phyloP scores from a whole-genome alignment of 1,140 invertebrate species.

The Drosophila punjabiensis region DNA sequence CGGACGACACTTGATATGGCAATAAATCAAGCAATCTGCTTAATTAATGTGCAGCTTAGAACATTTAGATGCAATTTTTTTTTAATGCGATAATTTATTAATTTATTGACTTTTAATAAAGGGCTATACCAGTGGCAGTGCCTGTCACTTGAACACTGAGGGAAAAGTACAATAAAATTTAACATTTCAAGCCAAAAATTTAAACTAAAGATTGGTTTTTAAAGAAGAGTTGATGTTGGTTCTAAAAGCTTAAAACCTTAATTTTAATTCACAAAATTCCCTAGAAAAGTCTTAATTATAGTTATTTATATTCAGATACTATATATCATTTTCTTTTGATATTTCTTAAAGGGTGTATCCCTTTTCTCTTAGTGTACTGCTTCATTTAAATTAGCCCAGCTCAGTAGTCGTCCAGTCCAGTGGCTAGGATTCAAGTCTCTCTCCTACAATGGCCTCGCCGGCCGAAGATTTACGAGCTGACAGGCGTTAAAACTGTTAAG shows the following conservation, averaged over 20 bases:
- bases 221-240: not conserved
- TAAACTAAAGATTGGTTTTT: too few relatives aligned
- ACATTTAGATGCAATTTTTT: slow-evolving; percentile 85
- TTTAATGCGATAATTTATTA: slow-evolving; percentile 85
- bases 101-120: slow-evolving; percentile 85
- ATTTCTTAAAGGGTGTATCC: not conserved
- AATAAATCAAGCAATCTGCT: slow-evolving; percentile 85
- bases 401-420: slow-evolving; percentile 28
- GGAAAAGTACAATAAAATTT: not conserved
- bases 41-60: slow-evolving; percentile 85
- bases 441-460: slow-evolving; percentile 46
- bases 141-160: slow-evolving; percentile 2
- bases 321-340: not conserved
- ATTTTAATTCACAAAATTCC: too few relatives aligned
- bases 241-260: not conserved
- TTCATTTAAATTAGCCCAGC: slow-evolving; percentile 50
- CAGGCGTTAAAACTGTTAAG: slow-evolving; percentile 84
- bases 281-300: not conserved
- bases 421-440: slow-evolving; percentile 38
- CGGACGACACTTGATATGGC: slow-evolving; percentile 83
- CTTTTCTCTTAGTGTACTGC: slow-evolving; percentile 3
- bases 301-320: too few relatives aligned
- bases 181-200: not conserved
- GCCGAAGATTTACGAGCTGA: slow-evolving; percentile 82
- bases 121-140: slow-evolving; percentile 27